Base-by-base conservation (phyloP, 37 sponge, comb jelly and placozoan species). In the Lycopodina hypogea region DNA sequence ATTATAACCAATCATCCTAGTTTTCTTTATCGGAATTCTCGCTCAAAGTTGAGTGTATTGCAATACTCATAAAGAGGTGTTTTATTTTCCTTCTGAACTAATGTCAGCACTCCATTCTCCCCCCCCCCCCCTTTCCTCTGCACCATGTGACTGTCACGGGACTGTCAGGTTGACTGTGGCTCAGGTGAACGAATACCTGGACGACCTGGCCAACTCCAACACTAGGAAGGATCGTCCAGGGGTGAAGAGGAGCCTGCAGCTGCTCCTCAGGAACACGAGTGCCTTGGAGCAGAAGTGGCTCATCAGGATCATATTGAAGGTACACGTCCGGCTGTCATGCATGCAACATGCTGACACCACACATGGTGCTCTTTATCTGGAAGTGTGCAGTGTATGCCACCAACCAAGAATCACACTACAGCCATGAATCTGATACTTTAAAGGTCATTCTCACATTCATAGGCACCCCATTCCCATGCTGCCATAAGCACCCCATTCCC, bases 281-380 rank as follows among this genome's bases (percentile, higher is more conserved):
- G 94, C 97, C 28, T 15, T 93, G 45, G 89, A 97, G 50, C 97
- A 92, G 86, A 97, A 97, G 45, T 97, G 97, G 97, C 92, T 97
- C 40, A 94, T 93, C 53, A 88, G 97, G n/a, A 93, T 97, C n/a
- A 93, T 97, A 26, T 80, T 97, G 71, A 90, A 94, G 76, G 88
- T 87, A 53, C n/a, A 37, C 6, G 40, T 23, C 51, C 22, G 12
- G 60, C 15, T 45, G 8, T 14, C 60, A 58, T 76, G 40, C 21
- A 15, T 74, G 12, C 9, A 18, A 26, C 56, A 53, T 53, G 56
- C 14, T 14, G 17, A 19, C 56, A 53, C 56, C 18, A 18, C 18
- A 53, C 56, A 18, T 53, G 56, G 14, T 53, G 14, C 18, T 14
- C 56, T 53, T 18, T 19, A 14, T 18, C 18, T 18, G 14, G 56